Base-by-base conservation (phyloP, 2,888 invertebrate genomes). In the Polylopha cassiicola region DNA sequence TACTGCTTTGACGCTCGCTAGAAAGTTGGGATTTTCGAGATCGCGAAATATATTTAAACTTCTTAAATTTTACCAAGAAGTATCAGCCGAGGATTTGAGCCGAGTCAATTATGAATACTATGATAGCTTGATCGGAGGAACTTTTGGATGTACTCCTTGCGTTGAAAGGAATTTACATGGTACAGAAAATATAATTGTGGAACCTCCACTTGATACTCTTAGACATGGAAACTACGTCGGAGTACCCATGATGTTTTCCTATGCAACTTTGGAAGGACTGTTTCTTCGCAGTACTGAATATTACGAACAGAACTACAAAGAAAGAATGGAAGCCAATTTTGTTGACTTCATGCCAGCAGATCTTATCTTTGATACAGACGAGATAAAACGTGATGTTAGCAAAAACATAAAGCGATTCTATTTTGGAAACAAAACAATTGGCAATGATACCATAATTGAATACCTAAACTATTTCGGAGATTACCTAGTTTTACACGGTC, bases 101-200 rank as follows among this genome's bases (percentile, higher is more conserved):
- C 15, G 13, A 18, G 21, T 27, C 0, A 65, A 55, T 31, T 47
- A 43, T 29, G 44, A 56, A 10, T 58, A 51, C 15, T 62, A 61
- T 8, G 49, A 51, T n/a, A 51, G 50, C 30, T 34, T 58, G 2
- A 58, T 49, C 5, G 61, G 62, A 32, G 63, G 64, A 0, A 56
- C 52, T 1, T 55, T 60, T 33, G 69, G 65, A 0, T 67, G 67
- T 8, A 61, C 51, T 1, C 66, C 66, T 1, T 67, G 69, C 29
- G 28, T 65, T 1, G 65, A 69, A 20, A 55, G 34, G 11, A 44
- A 46, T 13, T 3, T 52, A 3, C 33, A 30, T 4, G 43, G 44
- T 1, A 37, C 29, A 2, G 39, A 50, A n/a, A 37, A 56, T 0
- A 51, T 65, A 17, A 37, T 65, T 5, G 47, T 45, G 4, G 43